Percentiles rank a stretch among this genome's conserved stretches.
Conservation (phyloP, 1,140 invertebrate genomes). For the Euura lappo region DNA sequence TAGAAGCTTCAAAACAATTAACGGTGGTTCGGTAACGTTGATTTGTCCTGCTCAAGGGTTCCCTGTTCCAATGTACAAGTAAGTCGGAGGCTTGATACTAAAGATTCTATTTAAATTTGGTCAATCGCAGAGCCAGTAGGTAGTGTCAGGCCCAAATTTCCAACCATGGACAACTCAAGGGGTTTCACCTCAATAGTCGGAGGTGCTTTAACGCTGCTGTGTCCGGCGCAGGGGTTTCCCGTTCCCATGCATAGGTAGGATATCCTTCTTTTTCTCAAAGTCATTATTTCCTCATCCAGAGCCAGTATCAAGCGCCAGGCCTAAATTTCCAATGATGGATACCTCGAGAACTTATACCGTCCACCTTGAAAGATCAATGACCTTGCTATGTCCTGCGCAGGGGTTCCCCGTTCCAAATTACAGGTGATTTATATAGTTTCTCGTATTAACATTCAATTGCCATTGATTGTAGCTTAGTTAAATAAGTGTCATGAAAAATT, state of each 20-base stretch:
- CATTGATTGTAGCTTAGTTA: slow-evolving; percentile 9
- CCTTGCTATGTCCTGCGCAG: slow-evolving; percentile 73
- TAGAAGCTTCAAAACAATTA: slow-evolving; percentile 60
- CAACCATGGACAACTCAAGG: slow-evolving; percentile 69
- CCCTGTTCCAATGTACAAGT: slow-evolving; percentile 75
- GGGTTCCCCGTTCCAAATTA: slow-evolving; percentile 71
- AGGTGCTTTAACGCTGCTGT: slow-evolving; percentile 66
- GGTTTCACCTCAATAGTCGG: slow-evolving; percentile 59
- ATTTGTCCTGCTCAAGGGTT: slow-evolving; percentile 73
- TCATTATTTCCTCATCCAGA: slow-evolving; percentile 58
- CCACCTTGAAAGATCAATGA: slow-evolving; percentile 61
- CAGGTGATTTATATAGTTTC: slow-evolving; percentile 61
- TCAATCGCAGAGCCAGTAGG: slow-evolving; percentile 71
- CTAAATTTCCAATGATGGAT: slow-evolving; percentile 75
- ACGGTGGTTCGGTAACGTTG: slow-evolving; percentile 52
- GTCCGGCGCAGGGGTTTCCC: slow-evolving; percentile 74
- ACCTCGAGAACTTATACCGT: slow-evolving; percentile 65
- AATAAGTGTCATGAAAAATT: slow-evolving; percentile 4
- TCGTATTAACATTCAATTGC: slow-evolving; percentile 12
- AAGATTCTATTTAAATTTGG: slow-evolving; percentile 13
- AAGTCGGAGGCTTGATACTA: slow-evolving; percentile 43
- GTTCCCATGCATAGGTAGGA: slow-evolving; percentile 71
- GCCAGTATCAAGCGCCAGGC: slow-evolving; percentile 75
- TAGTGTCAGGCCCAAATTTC: slow-evolving; percentile 76
- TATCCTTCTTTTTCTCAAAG: slow-evolving; percentile 3